These are phyloP conservation scores for Conchocele bisecta DNA, from an alignment of 2,888 invertebrate genomes.

Conservation along the genomic window DNA sequence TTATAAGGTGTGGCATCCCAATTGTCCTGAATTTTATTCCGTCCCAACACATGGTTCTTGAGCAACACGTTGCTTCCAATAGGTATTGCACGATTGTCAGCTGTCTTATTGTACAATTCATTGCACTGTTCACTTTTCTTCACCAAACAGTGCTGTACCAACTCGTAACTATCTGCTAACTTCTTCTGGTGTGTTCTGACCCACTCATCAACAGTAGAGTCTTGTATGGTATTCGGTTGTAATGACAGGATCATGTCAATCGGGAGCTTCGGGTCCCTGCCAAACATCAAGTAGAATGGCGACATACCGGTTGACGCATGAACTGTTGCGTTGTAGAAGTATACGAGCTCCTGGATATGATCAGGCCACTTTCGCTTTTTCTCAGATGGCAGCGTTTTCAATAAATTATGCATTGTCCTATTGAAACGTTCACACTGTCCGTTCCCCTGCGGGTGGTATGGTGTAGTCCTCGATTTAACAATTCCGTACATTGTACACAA, in stretches of 20 bases:
- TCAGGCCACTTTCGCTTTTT: slow-evolving; percentile 53
- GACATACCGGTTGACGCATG: slow-evolving; percentile 48
- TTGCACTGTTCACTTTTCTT: neutral
- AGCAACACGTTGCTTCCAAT: neutral
- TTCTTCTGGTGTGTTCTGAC: neutral
- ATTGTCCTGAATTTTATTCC: slow-evolving; percentile 34
- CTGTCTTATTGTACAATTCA: neutral
- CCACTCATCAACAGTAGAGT: neutral
- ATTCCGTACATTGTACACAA: slow-evolving; percentile 31
- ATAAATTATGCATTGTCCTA: slow-evolving; percentile 52
- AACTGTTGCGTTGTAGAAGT: slow-evolving; percentile 41
- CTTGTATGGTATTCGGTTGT: neutral
- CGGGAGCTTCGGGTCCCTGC: slow-evolving; percentile 37
- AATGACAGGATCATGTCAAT: neutral
- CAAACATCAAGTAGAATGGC: slow-evolving; percentile 49
- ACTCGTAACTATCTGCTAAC: neutral
- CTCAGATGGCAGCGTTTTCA: slow-evolving; percentile 41
- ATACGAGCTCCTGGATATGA: slow-evolving; percentile 46
- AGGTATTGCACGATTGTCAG: neutral
- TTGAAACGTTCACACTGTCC: slow-evolving; percentile 47
- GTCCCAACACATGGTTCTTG: slow-evolving; percentile 8
- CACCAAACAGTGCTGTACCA: neutral
- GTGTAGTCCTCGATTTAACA: slow-evolving; percentile 32
- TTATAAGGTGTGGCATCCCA: slow-evolving; percentile 38
- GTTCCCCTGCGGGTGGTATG: slow-evolving; percentile 40